A percentile compares a stretch with the other conserved stretches of the same genome.
These are phyloP conservation scores for Oreotrochilus melanogaster DNA, from an alignment of 2,113 vertebrate genomes.

Conservation along the genomic window DNA sequence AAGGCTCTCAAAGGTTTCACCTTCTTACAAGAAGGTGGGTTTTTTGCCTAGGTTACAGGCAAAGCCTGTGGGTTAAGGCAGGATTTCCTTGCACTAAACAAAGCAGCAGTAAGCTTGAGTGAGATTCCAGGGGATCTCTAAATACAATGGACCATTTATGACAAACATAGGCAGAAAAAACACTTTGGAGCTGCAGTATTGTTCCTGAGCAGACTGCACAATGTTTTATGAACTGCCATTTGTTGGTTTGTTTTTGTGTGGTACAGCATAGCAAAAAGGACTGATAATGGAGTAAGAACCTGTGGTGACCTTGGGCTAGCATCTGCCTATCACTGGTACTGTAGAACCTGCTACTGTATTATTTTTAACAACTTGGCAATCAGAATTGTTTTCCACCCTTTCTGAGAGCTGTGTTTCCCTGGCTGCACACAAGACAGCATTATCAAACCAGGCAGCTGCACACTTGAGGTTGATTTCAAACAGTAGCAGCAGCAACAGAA, in stretches of 20 bases:
- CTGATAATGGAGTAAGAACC: background rate
- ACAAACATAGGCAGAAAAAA: slow-evolving; percentile 4
- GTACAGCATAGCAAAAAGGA: background rate
- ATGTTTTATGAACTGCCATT: slow-evolving; percentile 30
- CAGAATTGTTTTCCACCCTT: background rate
- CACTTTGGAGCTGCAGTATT: background rate
- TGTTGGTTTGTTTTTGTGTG: background rate
- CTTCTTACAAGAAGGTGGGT: background rate
- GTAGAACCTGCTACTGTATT: background rate
- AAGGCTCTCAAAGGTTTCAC: background rate
- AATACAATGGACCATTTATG: background rate
- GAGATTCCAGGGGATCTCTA: slow-evolving; percentile 11
- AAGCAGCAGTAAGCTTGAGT: slow-evolving; percentile 13
- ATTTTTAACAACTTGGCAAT: background rate
- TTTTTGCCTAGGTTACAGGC: background rate
- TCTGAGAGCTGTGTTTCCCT: background rate
- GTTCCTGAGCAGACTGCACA: background rate
- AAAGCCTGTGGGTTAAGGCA: no score
- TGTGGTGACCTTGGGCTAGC: background rate
- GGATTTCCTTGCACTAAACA: slow-evolving; percentile 2
- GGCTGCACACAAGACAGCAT: background rate
- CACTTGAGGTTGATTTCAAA: background rate
- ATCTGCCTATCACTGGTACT: background rate
- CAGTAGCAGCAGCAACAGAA: background rate
- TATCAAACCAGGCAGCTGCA: background rate